Base-by-base conservation (phyloP, 2,888 invertebrate species). In the Caenorhabditis japonica region DNA sequence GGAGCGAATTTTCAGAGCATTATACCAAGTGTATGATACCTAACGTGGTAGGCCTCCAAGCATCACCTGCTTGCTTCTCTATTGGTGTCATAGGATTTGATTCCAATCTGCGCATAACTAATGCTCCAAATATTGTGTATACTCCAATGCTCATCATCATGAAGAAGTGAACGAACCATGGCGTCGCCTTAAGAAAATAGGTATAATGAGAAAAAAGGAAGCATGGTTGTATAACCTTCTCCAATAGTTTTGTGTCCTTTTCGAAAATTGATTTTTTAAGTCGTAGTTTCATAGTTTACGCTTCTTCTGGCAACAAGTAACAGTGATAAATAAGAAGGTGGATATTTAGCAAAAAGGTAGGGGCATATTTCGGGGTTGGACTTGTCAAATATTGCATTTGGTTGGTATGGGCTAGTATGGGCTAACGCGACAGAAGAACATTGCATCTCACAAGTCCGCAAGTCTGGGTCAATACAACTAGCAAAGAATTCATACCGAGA, bases 131-230 rank as follows among this genome's bases (percentile, higher is more conserved):
- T 30, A 83, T 62, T 4, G 83, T 80, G 44, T 83, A 83, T 0
- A 66, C 49, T 17, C 80, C 82, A 19, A 83, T 83, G 39, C 77
- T 69, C 30, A 75, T 69, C 10, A 83, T 82, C 83, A 83, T 83
- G 30, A 83, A 61, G 58, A 83, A 59, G 53, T 83, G 83, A 1
- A 83, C 83, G 44, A 80, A 74, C 12, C 83, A 69, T 0, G 83
- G 82, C 1, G 81, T 80, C 19, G 83, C 83, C 83, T 83, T 49
- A 46, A 80, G 66, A 27, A 30, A 39, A 19, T 41, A 23, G 15
- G 21, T 38, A 4, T 39, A 39, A 4, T 15, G 2, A 12, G 38
- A 17, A 10, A 52, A 27, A 12, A 15, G 15, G 2, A 13, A n/a
- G n/a, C n/a, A n/a, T n/a, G n/a, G n/a, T 15, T 34, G 2, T 39